Conservation (phyloP, 2,888 invertebrate genomes). For the Drosophila vallismaia region DNA sequence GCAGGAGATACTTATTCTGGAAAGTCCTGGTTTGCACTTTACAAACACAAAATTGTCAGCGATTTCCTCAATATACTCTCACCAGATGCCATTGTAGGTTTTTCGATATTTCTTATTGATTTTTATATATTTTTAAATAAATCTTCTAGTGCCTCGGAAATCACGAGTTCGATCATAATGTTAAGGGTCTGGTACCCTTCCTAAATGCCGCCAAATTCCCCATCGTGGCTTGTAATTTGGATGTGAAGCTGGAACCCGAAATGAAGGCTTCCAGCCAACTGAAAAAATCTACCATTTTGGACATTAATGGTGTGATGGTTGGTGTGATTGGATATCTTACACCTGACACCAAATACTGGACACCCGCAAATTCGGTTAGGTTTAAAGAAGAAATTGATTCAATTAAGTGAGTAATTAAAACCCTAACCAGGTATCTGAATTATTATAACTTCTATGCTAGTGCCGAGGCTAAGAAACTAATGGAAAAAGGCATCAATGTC, state of each 20-base stretch:
- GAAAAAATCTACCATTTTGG: conserved; percentile 87
- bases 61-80: conserved; percentile 92
- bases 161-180: conserved; percentile 95
- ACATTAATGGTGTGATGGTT: conserved; percentile 87
- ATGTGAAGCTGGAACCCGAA: conserved; percentile 87
- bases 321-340: conserved; percentile 91
- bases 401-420: conserved; percentile 84
- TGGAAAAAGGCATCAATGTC: conserved; percentile 88
- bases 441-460: conserved; percentile 47
- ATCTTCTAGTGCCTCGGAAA: conserved; percentile 91
- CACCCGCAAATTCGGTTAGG: conserved; percentile 85
- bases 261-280: conserved; percentile 85
- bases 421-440: background rate
- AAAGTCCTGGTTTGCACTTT: conserved; percentile 93
- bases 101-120: accelerated
- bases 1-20: conserved; percentile 97
- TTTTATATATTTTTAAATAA: background rate
- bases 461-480: conserved; percentile 87
- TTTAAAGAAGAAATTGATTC: conserved; percentile 89
- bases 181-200: conserved; percentile 90
- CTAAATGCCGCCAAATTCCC: conserved; percentile 89
- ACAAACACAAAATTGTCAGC: conserved; percentile 91
- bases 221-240: conserved; percentile 90
- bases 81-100: conserved; percentile 93
- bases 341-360: conserved; percentile 91